phyloP scores from a whole-genome alignment of 1,140 invertebrate genomes.

The Plectrocnemia conspersa region DNA sequence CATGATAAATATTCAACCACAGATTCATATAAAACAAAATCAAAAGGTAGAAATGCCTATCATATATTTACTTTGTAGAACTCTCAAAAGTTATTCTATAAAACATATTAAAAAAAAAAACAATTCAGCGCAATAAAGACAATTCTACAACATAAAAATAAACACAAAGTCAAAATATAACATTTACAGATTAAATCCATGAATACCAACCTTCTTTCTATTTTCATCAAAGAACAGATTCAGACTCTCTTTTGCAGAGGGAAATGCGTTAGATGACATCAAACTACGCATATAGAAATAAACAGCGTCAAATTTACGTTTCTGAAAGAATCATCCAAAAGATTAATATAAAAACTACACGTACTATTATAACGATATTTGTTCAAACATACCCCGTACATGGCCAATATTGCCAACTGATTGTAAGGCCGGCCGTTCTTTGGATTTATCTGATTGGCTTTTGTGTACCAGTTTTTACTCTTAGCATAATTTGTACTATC shows the following conservation, averaged over 20 bases:
- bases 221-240: slow-evolving; percentile 89
- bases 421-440: slow-evolving; percentile 94
- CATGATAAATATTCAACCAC: no score
- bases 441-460: slow-evolving; percentile 89
- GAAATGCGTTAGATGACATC: slow-evolving; percentile 88
- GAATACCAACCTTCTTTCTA: slow-evolving; percentile 75
- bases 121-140: neutral
- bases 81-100: no score
- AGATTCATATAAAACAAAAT: no score
- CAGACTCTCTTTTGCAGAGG: slow-evolving; percentile 83
- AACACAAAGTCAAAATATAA: slow-evolving; percentile 1
- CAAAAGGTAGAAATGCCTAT: no score
- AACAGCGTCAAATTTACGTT: slow-evolving; percentile 91
- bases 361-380: neutral
- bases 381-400: slow-evolving; percentile 73
- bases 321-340: slow-evolving; percentile 55
- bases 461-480: slow-evolving; percentile 84
- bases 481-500: slow-evolving; percentile 80
- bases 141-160: slow-evolving; percentile 8
- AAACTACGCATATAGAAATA: slow-evolving; percentile 95
- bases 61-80: no score
- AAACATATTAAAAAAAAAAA: no score
- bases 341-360: slow-evolving; percentile 17
- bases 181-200: neutral
- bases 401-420: slow-evolving; percentile 87